Base-by-base conservation (phyloP, 1,140 invertebrate species). In the Phenacoccus solenopsis region DNA sequence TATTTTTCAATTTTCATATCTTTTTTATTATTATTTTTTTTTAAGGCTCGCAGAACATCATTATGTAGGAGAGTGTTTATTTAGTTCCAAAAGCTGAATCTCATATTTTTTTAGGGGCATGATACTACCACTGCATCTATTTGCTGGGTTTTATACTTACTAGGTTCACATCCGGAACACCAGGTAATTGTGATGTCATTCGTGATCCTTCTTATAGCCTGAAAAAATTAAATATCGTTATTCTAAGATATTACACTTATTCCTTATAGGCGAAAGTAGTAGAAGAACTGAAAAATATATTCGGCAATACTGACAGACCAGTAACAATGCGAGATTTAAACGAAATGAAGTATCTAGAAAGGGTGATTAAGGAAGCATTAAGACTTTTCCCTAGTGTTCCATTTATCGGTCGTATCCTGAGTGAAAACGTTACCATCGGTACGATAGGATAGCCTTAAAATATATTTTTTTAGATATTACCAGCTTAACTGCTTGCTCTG, bases 41-140 rank as follows among this genome's bases (percentile, higher is more conserved):
- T n/a, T n/a, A n/a, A n/a, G n/a, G n/a, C n/a, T n/a, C n/a, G n/a
- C n/a, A n/a, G n/a, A n/a, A n/a, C n/a, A n/a, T n/a, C n/a, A n/a
- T n/a, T n/a, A n/a, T n/a, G n/a, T n/a, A n/a, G n/a, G n/a, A n/a
- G n/a, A n/a, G n/a, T n/a, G n/a, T n/a, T n/a, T n/a, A n/a, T n/a
- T n/a, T n/a, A n/a, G n/a, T n/a, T n/a, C n/a, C n/a, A n/a, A n/a
- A n/a, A n/a, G n/a, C n/a, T n/a, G n/a, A n/a, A n/a, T n/a, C n/a
- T n/a, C n/a, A n/a, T n/a, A n/a, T 67, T 20, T 21, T 68, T 68
- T 5, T 30, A 84, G 82, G 86, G 86, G 2, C 86, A 88, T 76
- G 86, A 87, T 74, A 87, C 86, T 68, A 87, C 85, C 1, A 78
- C 83, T 5, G 76, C 80, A 21, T 81, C 74, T n/a, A 75, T 82